Conservation (phyloP, 2,888 invertebrate species). For the Tortricodes alternella region DNA sequence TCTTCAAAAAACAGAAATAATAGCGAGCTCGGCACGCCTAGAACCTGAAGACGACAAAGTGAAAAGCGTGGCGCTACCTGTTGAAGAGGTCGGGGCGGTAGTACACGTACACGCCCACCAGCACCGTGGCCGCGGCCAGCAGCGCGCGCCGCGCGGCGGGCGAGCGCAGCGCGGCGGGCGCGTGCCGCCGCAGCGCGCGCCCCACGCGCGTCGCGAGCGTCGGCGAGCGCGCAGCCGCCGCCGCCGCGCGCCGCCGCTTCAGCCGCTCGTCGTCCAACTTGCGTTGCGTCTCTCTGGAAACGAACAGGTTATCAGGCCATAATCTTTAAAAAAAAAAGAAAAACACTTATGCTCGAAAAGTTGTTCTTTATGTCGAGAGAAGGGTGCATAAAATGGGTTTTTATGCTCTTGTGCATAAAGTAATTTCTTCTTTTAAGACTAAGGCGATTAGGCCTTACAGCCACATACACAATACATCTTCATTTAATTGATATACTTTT, state of each 20-base stretch:
- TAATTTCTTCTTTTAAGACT: too few species aligned
- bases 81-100: slow-evolving; percentile 76
- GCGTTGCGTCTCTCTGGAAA: slow-evolving; percentile 83
- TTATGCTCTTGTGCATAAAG: too few species aligned
- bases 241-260: slow-evolving; percentile 59
- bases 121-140: slow-evolving; percentile 81
- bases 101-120: slow-evolving; percentile 83
- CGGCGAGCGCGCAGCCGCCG: slow-evolving; percentile 37
- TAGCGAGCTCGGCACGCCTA: slow-evolving; percentile 37
- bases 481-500: too few species aligned
- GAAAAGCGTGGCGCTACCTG: slow-evolving; percentile 76
- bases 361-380: too few species aligned
- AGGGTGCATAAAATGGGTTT: too few species aligned
- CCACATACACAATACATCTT: too few species aligned
- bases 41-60: slow-evolving; percentile 68
- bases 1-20: not conserved
- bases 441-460: too few species aligned
- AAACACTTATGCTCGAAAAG: too few species aligned
- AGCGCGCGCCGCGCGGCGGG: slow-evolving; percentile 69
- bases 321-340: too few species aligned
- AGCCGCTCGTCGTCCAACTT: slow-evolving; percentile 81
- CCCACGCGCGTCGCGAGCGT: slow-evolving; percentile 37
- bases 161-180: slow-evolving; percentile 65
- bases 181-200: slow-evolving; percentile 38
- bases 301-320: too few species aligned